Evolutionary conservation across 2,113 vertebrate genomes (phyloP), one percentile per base, ranked within the genome.

Genomic region (Lampris incognitus): DNA sequence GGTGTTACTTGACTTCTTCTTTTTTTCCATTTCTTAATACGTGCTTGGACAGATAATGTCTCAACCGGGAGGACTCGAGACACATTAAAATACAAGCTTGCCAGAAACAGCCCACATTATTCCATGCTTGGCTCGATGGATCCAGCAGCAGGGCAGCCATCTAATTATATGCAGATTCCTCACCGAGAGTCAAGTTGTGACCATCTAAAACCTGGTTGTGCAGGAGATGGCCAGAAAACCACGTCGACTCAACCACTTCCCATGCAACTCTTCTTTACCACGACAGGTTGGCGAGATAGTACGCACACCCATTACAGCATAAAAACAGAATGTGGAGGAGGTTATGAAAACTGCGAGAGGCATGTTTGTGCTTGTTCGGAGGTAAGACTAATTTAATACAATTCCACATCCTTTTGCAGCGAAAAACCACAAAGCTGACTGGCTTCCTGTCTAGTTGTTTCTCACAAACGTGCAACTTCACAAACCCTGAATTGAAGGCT

Each of bases 401-500:
- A 83, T 91, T 84, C 89, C 76, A 88, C 86, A 87, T 88, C 86
- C 85, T 85, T 24, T 69, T 86, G 81, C 78, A 84, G 72, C 60
- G 64, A 74, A 67, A 73, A 70, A 76, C 75, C 76, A 70, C 24
- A 55, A 75, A 85, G 68, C 77, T 78, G 85, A 83, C 78, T 24
- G 79, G 85, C 83, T 91, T 91, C 86, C 90, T 89, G 87, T 85
- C 83, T 70, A 6, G 9, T 5, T 58, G 24, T 13, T 55, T 49
- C 66, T 40, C 41, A 83, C 37, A 74, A 4, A 40, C 49, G 55
- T 52, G 60, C 49, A 10, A 68, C 52, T 77, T 69, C 55, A 24
- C 24, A 63, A 38, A 76, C 9, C 36, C 0, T 38, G 41, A 69
- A 66, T 51, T 40, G 44, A 64, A 57, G 63, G 24, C 24, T 24